A percentile compares a stretch with the other conserved stretches of the same genome.
Conservation (phyloP, 2,888 invertebrate genomes). For the Cetonia aurata region DNA sequence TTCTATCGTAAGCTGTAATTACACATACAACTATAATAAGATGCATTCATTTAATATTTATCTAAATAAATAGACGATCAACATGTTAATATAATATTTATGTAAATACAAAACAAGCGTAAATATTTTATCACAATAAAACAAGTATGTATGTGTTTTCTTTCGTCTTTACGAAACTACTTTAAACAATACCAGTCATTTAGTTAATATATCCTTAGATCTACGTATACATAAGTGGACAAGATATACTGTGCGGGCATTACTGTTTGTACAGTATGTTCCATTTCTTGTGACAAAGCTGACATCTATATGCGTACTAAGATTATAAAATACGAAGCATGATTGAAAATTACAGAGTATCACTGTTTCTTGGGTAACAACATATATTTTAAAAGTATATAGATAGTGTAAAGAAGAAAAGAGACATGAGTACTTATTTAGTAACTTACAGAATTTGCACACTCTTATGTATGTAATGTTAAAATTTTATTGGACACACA, state of each 20-base stretch:
- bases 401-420: no score
- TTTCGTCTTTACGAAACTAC: neutral
- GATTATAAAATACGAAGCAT: no score
- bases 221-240: conserved; percentile 59
- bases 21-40: conserved; percentile 3
- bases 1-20: conserved; percentile 50
- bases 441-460: no score
- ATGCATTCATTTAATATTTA: conserved; percentile 35
- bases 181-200: conserved; percentile 41
- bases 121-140: conserved; percentile 43
- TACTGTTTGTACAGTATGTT: conserved; percentile 51
- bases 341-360: no score
- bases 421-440: no score
- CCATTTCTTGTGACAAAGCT: conserved; percentile 38
- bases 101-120: conserved; percentile 42
- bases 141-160: conserved; percentile 19
- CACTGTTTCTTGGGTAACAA: no score
- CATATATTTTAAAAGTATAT: no score
- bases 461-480: no score
- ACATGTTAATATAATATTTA: conserved; percentile 32
- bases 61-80: conserved; percentile 31
- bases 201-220: conserved; percentile 40
- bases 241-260: conserved; percentile 66
- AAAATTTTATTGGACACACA: no score
- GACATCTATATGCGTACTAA: conserved; percentile 8